Evolutionary conservation across 2,888 invertebrate species (phyloP).

Genomic region (Augochlorella aurata): DNA sequence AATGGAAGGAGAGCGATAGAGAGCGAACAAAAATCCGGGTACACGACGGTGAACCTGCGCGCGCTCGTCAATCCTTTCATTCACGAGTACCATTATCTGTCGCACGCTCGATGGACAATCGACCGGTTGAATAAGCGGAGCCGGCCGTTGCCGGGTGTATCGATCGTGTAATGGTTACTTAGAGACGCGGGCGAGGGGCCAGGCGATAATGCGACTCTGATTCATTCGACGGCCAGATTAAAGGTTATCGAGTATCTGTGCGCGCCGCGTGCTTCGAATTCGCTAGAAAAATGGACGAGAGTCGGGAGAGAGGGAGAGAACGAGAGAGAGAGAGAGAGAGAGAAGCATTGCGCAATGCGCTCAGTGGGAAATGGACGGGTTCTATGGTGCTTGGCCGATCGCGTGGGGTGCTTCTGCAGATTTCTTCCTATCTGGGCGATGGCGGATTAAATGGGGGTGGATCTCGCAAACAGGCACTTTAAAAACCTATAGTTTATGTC

Average conservation of each 20-base stretch:
- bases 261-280: slow-evolving; percentile 22
- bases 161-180: slow-evolving; percentile 47
- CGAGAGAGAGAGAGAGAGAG: not conserved
- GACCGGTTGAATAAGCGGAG: slow-evolving; percentile 41
- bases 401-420: not conserved
- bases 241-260: slow-evolving; percentile 47
- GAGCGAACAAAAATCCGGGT: slow-evolving; percentile 7
- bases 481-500: not conserved
- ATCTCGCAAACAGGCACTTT: not conserved
- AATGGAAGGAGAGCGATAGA: not conserved
- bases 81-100: slow-evolving; percentile 59
- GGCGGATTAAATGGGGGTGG: not conserved
- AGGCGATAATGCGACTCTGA: slow-evolving; percentile 42
- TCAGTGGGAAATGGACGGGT: slow-evolving; percentile 13
- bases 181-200: slow-evolving; percentile 1
- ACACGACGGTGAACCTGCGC: slow-evolving; percentile 44
- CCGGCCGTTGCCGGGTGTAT: slow-evolving; percentile 26
- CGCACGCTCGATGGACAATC: slow-evolving; percentile 58
- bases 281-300: slow-evolving; percentile 20
- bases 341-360: slow-evolving; percentile 15
- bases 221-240: slow-evolving; percentile 45
- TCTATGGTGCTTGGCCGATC: not conserved
- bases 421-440: not conserved
- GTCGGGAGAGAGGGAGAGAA: not conserved
- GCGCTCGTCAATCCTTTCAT: slow-evolving; percentile 57